Conservation (phyloP, 1,140 invertebrate genomes). For the Aphaenogaster rudis region DNA sequence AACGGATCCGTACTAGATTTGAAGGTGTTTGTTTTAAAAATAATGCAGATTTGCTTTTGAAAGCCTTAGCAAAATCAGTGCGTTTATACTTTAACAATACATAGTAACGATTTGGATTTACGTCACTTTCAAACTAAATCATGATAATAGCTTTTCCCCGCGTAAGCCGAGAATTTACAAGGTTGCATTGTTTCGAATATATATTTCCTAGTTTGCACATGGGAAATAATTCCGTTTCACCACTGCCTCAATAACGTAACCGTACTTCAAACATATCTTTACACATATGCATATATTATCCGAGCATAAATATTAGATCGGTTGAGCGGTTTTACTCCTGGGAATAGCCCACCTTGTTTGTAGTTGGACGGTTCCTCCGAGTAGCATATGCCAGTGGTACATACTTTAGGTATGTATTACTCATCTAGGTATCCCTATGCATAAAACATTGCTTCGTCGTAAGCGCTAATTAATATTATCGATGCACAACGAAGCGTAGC, state of each 20-base stretch:
- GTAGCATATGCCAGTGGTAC: conserved; percentile 1
- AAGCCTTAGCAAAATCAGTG: not conserved
- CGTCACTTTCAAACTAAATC: conserved; percentile 1
- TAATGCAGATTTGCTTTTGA: not conserved
- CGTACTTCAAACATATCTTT: conserved; percentile 59
- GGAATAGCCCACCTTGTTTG: conserved; percentile 39
- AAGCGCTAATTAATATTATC: conserved; percentile 32
- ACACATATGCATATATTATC: conserved; percentile 56
- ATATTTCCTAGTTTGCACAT: conserved; percentile 50
- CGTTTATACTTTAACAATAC: not conserved
- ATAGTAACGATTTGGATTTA: not conserved
- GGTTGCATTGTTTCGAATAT: conserved; percentile 20
- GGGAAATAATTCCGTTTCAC: conserved; percentile 58
- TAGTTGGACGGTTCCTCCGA: not conserved
- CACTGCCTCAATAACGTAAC: conserved; percentile 40
- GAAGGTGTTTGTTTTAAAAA: not conserved
- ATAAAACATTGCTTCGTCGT: not conserved
- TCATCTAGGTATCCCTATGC: conserved; percentile 5
- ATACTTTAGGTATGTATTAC: conserved; percentile 41
- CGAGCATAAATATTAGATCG: conserved; percentile 66
- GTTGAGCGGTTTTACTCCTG: conserved; percentile 56
- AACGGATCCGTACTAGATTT: not conserved
- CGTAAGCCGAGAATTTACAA: conserved; percentile 39
- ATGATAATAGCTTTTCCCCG: not conserved
- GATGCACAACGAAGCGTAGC: not conserved